phyloP scores from a whole-genome alignment of 2,797 vertebrate genomes.

The Hypotaenidia philippensis region DNA sequence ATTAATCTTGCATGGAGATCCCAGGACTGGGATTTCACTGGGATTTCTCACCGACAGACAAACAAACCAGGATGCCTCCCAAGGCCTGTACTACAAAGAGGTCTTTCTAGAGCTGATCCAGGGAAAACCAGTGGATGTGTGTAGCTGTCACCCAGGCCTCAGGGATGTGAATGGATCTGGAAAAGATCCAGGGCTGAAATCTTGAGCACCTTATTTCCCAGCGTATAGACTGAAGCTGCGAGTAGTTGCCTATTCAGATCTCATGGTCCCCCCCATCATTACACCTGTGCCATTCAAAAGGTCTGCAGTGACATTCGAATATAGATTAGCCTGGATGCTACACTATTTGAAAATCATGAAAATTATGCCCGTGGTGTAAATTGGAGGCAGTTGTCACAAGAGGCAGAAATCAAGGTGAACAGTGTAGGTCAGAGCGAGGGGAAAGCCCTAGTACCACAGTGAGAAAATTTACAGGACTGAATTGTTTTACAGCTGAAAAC shows the following conservation, averaged over 20 bases:
- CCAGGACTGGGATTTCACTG: neutral
- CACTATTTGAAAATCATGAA: neutral
- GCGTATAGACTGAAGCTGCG: accelerated
- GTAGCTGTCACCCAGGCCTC: neutral
- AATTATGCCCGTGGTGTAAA: neutral
- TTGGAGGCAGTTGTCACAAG: neutral
- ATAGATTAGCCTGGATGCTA: neutral
- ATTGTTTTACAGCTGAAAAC: neutral
- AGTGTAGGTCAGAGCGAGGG: neutral
- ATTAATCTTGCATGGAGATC: neutral
- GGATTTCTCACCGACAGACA: neutral
- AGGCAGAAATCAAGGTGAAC: neutral
- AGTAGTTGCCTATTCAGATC: neutral
- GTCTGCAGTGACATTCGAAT: neutral
- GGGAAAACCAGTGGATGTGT: neutral
- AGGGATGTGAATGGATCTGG: neutral
- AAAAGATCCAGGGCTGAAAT: neutral
- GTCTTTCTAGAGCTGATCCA: neutral
- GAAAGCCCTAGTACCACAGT: neutral
- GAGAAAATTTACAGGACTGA: neutral
- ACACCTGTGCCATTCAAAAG: neutral
- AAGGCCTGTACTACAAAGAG: neutral
- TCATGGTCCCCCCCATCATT: neutral
- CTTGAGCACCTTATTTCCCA: neutral
- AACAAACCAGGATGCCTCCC: neutral